Base-by-base conservation (phyloP, 1,140 invertebrate genomes). In the Camponotus floridanus region DNA sequence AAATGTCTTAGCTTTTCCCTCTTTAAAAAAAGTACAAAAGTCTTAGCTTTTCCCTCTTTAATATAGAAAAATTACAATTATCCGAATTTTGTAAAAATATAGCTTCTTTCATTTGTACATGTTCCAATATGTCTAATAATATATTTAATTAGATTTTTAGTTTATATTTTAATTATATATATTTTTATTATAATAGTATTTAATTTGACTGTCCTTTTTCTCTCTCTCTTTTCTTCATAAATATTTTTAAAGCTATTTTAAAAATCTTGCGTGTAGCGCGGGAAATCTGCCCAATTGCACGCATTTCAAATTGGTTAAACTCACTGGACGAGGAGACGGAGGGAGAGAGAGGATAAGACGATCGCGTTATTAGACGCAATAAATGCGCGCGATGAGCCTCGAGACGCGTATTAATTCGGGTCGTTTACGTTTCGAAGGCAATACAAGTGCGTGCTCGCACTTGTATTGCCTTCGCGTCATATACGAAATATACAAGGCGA, bases 371-470 rank as follows among this genome's bases (percentile, higher is more conserved):
- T 74, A 36, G 68, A 6, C 13, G 11, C 55, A 62, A 74, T 83
- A n/a, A 74, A 61, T 21, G 13, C 68, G 55, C 67, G 51, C 62
- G 26, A 73, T 48, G 8, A 73, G 15, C 26, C 33, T 31, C 48
- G 15, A 61, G 79, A 74, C 55, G 79, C 79, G 13, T 39, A n/a
- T 74, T 61, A 74, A 74, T 83, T 71, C 26, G 39, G 42, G n/a
- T 81, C 79, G 67, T 61, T 48, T 36, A n/a, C 62, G 64, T 68
- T 81, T 71, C 55, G 39, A 74, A 39, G 48, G 7, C n/a, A n/a
- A n/a, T n/a, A n/a, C n/a, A n/a, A n/a, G n/a, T 21, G 55, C 55
- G 31, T n/a, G 55, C 26, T 36, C 79, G 79, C 68, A 48, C 42
- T 83, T 74, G 36, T 26, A 33, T 71, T 15, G 7, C 11, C 11